Evolutionary conservation across 2,888 invertebrate genomes (phyloP).

Genomic region (Halictus quadricinctus): DNA sequence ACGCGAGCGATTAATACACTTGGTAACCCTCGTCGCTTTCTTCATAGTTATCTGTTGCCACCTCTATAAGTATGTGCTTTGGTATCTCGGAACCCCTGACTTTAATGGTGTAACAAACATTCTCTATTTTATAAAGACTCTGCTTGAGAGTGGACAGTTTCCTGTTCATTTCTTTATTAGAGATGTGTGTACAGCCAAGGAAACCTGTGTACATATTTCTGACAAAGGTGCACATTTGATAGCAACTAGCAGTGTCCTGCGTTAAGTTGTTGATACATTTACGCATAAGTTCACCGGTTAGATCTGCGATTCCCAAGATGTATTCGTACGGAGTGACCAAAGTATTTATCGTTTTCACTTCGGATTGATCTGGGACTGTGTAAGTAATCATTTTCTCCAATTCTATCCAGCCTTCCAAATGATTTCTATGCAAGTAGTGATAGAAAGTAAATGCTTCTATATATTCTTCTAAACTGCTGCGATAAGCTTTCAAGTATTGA

Average conservation of each 20-base stretch:
- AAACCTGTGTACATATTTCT: slow-evolving; percentile 87
- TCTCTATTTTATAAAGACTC: slow-evolving; percentile 92
- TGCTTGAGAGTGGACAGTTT: slow-evolving; percentile 89
- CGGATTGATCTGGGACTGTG: slow-evolving; percentile 56
- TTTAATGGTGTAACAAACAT: slow-evolving; percentile 90
- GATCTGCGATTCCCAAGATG: slow-evolving; percentile 92
- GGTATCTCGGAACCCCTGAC: slow-evolving; percentile 92
- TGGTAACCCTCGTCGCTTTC: slow-evolving; percentile 84
- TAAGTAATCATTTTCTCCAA: slow-evolving; percentile 85
- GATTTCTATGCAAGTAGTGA: slow-evolving; percentile 86
- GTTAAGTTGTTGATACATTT: slow-evolving; percentile 92
- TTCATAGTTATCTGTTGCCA: slow-evolving; percentile 81
- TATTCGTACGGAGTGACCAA: slow-evolving; percentile 84
- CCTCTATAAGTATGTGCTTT: slow-evolving; percentile 86
- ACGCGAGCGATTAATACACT: slow-evolving; percentile 57
- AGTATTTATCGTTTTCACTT: slow-evolving; percentile 67
- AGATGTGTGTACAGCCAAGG: slow-evolving; percentile 84
- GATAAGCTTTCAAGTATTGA: slow-evolving; percentile 87
- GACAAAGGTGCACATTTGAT: slow-evolving; percentile 88
- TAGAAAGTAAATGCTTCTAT: slow-evolving; percentile 93
- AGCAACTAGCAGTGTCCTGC: slow-evolving; percentile 89
- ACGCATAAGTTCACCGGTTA: slow-evolving; percentile 96
- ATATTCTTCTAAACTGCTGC: slow-evolving; percentile 90
- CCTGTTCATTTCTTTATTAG: slow-evolving; percentile 86
- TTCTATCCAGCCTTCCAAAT: slow-evolving; percentile 85